Base-by-base conservation (phyloP, 2,888 invertebrate species). In the Drosophila anomalata region DNA sequence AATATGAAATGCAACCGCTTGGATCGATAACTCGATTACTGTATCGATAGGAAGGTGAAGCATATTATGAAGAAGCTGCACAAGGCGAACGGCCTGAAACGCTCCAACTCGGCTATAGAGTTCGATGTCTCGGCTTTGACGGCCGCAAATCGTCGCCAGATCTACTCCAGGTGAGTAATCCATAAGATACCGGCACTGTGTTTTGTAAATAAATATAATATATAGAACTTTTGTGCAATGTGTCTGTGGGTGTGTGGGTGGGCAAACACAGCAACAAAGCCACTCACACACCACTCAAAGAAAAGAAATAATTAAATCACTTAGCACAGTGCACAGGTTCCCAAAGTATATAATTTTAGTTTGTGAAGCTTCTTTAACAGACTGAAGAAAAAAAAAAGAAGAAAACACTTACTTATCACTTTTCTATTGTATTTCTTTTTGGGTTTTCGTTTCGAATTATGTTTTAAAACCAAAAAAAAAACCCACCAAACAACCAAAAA, bases 21-120 rank as follows among this genome's bases (percentile, higher is more conserved):
- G 29, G 47, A 54, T 14, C 46, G 17, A 48, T 53, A 56, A 36
- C 39, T 47, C 39, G 61, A 66, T 48, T 14, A n/a, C 36, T 7
- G 12, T n/a, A 33, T 33, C 66, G 31, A 63, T 88, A 91, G 89
- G 90, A 92, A 86, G 90, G 92, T 76, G 67, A 91, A 90, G 78
- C 89, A 91, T 93, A 94, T 89, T 93, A 93, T 93, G 14, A 93
- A 94, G 81, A 91, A 91, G 80, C 80, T 90, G 78, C 90, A 90
- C 84, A 90, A 90, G 78, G 89, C 89, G 79, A 90, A 90, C 73
- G 91, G 90, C n/a, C 93, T 94, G 68, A 92, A 94, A 66, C 92
- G 95, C 63, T 94, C 95, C 24, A 95, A 94, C 90, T 95, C 95
- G 11, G 95, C 94, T 0, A 94, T 94, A 2, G 95, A 95, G 87